Base-by-base conservation (phyloP, 2,113 vertebrate species). In the Paradoxurus hermaphroditus region DNA sequence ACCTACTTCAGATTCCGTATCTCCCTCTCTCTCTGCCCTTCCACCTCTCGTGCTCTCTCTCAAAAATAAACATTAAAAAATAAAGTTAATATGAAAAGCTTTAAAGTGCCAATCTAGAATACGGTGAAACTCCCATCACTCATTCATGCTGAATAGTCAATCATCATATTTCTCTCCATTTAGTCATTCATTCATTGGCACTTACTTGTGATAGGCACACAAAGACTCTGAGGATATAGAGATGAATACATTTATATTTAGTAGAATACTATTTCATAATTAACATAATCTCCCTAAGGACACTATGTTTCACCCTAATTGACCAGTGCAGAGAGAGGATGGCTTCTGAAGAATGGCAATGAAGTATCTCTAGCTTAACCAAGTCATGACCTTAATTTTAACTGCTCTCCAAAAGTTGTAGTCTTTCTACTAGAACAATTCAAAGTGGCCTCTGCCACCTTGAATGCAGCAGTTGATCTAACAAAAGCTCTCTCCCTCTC, bases 311-410 rank as follows among this genome's bases (percentile, higher is more conserved):
- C 21, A 68, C 36, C 5, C 25, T 41, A 25, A 56, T 51, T 78
- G 94, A 63, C 41, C 87, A 93, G 31, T 49, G 6, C 18, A 87
- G 34, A 83, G 29, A 44, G 36, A 73, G 59, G 13, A 67, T 67
- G 29, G 53, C 34, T 86, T 86, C 81, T 77, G n/a, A 86, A 95
- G 49, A 95, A 79, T n/a, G 36, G 59, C 53, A 62, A 59, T 34
- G 5, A 14, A 67, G 83, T 93, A 15, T 41, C 19, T 75, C 59
- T 51, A 82, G 29, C 41, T 90, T 86, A 91, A 95, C 34, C 29
- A 90, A 97, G 56, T 68, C 39, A 86, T 16, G 27, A 41, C 39
- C 49, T 95, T 82, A 81, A 93, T 82, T 86, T 90, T 36, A 95
- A 46, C 39, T 67, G 46, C n/a, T 95, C 16, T 62, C 93, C 49